Conservation (phyloP, 2,888 invertebrate species). For the Gandaritis pyraliata region DNA sequence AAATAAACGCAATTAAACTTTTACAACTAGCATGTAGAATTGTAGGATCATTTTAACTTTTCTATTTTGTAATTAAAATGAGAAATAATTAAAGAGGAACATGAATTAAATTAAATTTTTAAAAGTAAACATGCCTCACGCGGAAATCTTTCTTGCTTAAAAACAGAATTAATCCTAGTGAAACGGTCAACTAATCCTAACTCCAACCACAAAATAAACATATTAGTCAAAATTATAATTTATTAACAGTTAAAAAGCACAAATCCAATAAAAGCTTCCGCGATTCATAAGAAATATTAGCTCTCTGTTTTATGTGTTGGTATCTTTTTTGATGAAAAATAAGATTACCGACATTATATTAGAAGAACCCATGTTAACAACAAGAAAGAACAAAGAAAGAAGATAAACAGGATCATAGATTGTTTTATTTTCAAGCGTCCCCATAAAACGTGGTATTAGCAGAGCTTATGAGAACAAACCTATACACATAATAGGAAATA, state of each 20-base stretch:
- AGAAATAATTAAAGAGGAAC: neutral
- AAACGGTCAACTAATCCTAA: slow-evolving; percentile 18
- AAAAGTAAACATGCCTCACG: too few species aligned
- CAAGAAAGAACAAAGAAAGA: slow-evolving; percentile 37
- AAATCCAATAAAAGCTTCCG: neutral
- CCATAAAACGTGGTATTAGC: slow-evolving; percentile 42
- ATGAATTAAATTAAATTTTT: too few species aligned
- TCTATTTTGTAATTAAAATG: too few species aligned
- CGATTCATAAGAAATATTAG: neutral
- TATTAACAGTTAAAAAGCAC: slow-evolving; percentile 1
- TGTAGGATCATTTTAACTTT: too few species aligned
- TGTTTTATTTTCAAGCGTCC: slow-evolving; percentile 39
- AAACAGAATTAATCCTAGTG: slow-evolving; percentile 16
- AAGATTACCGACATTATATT: slow-evolving; percentile 2
- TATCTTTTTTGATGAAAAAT: neutral
- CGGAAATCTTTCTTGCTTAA: neutral
- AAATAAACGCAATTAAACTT: neutral
- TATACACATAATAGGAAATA: slow-evolving; percentile 19
- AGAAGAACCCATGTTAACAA: slow-evolving; percentile 24
- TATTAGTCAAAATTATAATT: slow-evolving; percentile 9
- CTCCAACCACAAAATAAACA: slow-evolving; percentile 9
- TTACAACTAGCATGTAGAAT: too few species aligned
- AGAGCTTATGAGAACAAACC: slow-evolving; percentile 40
- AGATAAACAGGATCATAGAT: slow-evolving; percentile 36
- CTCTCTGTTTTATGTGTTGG: neutral